Evolutionary conservation across 2,113 vertebrate species (phyloP).

Genomic region (Felis chaus): DNA sequence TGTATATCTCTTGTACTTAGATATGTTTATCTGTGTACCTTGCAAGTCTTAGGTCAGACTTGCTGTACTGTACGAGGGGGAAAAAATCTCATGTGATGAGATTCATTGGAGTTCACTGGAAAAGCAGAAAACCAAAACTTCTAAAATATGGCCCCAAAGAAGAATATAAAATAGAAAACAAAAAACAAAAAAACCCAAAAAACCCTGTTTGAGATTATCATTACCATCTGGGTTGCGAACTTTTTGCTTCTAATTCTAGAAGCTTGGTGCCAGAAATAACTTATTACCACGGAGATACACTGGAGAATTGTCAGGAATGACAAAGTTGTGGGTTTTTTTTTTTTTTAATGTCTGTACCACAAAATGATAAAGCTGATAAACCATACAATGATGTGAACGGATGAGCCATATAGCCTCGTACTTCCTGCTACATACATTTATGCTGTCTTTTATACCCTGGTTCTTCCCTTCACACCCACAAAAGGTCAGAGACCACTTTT

Average conservation of each 20-base stretch:
- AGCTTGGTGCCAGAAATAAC: constrained; percentile 61
- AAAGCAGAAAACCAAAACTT: constrained; percentile 53
- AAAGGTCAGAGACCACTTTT: not conserved
- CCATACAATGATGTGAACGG: not conserved
- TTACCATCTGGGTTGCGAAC: constrained; percentile 56
- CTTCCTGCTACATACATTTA: not conserved
- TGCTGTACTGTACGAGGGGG: not conserved
- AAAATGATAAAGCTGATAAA: not conserved
- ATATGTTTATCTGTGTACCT: not conserved
- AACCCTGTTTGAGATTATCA: not conserved
- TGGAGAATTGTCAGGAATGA: constrained; percentile 59
- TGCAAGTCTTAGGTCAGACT: not conserved
- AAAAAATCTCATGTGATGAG: not conserved
- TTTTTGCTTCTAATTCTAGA: constrained; percentile 37
- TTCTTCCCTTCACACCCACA: not conserved
- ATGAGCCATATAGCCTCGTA: not conserved
- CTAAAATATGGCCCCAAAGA: constrained; percentile 27
- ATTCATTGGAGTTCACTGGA: not conserved
- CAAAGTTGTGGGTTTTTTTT: not conserved
- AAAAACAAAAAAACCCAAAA: not conserved
- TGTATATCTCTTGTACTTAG: not conserved
- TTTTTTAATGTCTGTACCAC: not conserved
- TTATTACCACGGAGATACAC: constrained; percentile 51
- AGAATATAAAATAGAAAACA: not conserved
- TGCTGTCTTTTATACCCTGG: not conserved